Evolutionary conservation across 2,888 invertebrate species (phyloP).

Genomic region (Subacronicta megacephala): DNA sequence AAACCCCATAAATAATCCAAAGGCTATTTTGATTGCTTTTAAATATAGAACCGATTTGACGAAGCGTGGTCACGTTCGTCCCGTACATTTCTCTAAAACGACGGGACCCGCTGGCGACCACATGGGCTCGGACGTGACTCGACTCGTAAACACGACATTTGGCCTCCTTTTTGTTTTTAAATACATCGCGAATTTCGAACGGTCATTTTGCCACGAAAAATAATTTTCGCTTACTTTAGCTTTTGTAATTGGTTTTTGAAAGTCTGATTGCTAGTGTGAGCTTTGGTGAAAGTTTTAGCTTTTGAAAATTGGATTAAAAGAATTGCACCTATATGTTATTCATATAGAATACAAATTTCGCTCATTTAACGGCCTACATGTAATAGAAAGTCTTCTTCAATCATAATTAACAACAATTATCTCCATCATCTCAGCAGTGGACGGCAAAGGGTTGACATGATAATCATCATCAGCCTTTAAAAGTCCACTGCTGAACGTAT

Average conservation of each 20-base stretch:
- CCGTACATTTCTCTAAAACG: constrained; percentile 65
- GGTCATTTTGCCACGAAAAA: constrained; percentile 23
- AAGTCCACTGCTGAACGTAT: no score
- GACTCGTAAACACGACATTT: constrained; percentile 49
- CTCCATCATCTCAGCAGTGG: no score
- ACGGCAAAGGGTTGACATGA: no score
- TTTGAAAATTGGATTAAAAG: no score
- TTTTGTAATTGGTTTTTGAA: constrained; percentile 24
- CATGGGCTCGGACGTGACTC: constrained; percentile 59
- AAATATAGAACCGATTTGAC: constrained; percentile 37
- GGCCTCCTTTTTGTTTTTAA: constrained; percentile 41
- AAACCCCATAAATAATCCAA: constrained; percentile 37
- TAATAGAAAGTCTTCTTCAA: no score
- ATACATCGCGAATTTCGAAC: constrained; percentile 38
- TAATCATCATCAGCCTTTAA: no score
- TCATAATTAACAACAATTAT: no score
- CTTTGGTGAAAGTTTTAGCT: not conserved
- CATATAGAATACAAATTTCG: no score
- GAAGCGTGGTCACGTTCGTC: constrained; percentile 53
- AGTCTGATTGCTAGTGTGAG: not conserved
- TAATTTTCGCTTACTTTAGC: constrained; percentile 15
- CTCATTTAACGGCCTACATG: no score
- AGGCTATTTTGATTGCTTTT: constrained; percentile 41
- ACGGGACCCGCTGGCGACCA: constrained; percentile 54
- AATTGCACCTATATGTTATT: no score